A percentile compares a stretch with the other conserved stretches of the same genome.
These are phyloP conservation scores for Myotis daubentonii DNA, from an alignment of 2,797 vertebrate species.

Conservation along the genomic window DNA sequence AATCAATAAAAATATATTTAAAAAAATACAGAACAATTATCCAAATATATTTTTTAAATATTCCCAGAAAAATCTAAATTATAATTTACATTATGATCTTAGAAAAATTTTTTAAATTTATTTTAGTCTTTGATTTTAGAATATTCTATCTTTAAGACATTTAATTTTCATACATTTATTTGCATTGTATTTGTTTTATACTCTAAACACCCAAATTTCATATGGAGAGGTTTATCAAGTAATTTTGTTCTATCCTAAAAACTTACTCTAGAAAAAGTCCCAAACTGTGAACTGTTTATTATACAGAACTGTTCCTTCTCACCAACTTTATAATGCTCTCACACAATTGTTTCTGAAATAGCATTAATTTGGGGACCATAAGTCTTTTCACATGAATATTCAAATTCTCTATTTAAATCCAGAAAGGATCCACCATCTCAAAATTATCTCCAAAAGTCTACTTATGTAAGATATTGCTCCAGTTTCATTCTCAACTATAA, in stretches of 20 bases:
- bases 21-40: neutral
- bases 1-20: too few species aligned
- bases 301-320: neutral
- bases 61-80: constrained; percentile 24
- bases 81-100: constrained; percentile 19
- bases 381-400: constrained; percentile 58
- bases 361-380: constrained; percentile 17
- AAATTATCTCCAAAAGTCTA: constrained; percentile 45
- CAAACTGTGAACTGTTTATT: constrained; percentile 25
- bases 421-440: constrained; percentile 39
- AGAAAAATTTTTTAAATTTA: neutral
- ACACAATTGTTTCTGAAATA: constrained; percentile 50
- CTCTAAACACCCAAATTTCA: constrained; percentile 36
- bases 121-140: constrained; percentile 47
- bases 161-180: constrained; percentile 52
- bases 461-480: constrained; percentile 16
- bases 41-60: neutral
- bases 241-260: constrained; percentile 25
- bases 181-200: constrained; percentile 42
- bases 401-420: constrained; percentile 62
- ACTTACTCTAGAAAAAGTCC: constrained; percentile 41
- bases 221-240: constrained; percentile 21
- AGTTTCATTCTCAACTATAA: constrained; percentile 25
- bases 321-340: constrained; percentile 30
- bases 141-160: constrained; percentile 14